These are phyloP conservation scores for Monochamus alternatus DNA, from an alignment of 2,888 invertebrate species.

Conservation along the genomic window DNA sequence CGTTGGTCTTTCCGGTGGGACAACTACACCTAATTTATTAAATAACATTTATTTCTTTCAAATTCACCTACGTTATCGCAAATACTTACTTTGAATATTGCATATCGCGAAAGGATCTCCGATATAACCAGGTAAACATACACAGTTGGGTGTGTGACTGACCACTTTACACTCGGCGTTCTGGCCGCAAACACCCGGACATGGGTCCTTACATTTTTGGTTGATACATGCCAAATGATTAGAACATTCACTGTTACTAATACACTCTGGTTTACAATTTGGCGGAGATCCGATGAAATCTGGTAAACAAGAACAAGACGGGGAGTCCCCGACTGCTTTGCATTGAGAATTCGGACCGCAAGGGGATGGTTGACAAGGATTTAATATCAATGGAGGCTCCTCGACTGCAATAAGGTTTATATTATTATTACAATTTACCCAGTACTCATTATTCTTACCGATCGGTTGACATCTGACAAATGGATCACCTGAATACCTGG, in stretches of 20 bases:
- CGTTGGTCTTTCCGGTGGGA: conserved; percentile 67
- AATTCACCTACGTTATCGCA: background rate
- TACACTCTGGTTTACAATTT: conserved; percentile 83
- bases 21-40: conserved; percentile 13
- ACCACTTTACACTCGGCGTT: conserved; percentile 82
- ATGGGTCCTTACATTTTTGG: conserved; percentile 84
- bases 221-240: conserved; percentile 81
- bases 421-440: background rate
- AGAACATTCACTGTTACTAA: conserved; percentile 81
- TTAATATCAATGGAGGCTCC: conserved; percentile 58
- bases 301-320: conserved; percentile 76
- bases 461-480: conserved; percentile 78
- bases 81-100: conserved; percentile 45
- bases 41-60: too few species aligned
- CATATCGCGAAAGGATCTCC: conserved; percentile 81
- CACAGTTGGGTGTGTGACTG: conserved; percentile 82
- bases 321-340: conserved; percentile 71
- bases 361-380: conserved; percentile 83
- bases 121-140: conserved; percentile 74
- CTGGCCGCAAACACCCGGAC: conserved; percentile 82
- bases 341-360: conserved; percentile 81
- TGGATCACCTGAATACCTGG: conserved; percentile 73
- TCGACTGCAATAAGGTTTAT: conserved; percentile 43
- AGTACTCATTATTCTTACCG: conserved; percentile 70
- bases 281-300: conserved; percentile 78